Base-by-base conservation (phyloP, 1,140 invertebrate genomes). In the Caerostris darwini region DNA sequence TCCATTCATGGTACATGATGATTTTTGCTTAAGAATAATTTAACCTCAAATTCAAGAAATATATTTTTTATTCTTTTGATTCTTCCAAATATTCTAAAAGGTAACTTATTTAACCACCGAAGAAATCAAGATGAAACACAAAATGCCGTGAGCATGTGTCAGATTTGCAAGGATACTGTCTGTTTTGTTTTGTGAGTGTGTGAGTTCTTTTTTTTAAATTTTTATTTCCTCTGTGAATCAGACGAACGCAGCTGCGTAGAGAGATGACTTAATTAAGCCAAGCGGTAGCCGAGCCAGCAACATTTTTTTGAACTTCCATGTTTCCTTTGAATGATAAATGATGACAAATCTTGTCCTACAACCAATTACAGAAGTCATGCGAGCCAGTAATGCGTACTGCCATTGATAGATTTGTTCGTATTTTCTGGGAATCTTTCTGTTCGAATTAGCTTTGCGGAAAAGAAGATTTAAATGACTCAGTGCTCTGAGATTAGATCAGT, bases 321-420 rank as follows among this genome's bases (percentile, higher is more conserved):
- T 34, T 12, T n/a, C 61, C 17, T 67, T 67, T n/a, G 14, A 67
- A 67, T 67, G 61, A 67, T 67, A 67, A 67, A 67, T 67, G 61
- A n/a, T n/a, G 61, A 67, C 61, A 67, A 67, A 67, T 67, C 61
- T 34, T 67, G 12, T 67, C 61, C 14, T 67, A 67, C n/a, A 67
- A 67, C 61, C 61, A 67, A 67, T 67, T 67, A 67, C 61, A 67
- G 12, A 67, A 67, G 61, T 67, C 61, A 67, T 67, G 61, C 61
- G n/a, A n/a, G 14, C 61, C 7, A 17, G 14, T 17, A 17, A 6
- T 5, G 61, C 6, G 61, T 67, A n/a, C 12, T 14, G n/a, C 61
- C 14, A 67, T 5, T 67, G 61, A 67, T 6, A 67, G 14, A 67
- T 67, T 67, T n/a, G 7, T n/a, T n/a, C 5, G 17, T 6, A 12